Evolutionary conservation across 1,140 invertebrate genomes (phyloP).

Genomic region (Euura lappo): DNA sequence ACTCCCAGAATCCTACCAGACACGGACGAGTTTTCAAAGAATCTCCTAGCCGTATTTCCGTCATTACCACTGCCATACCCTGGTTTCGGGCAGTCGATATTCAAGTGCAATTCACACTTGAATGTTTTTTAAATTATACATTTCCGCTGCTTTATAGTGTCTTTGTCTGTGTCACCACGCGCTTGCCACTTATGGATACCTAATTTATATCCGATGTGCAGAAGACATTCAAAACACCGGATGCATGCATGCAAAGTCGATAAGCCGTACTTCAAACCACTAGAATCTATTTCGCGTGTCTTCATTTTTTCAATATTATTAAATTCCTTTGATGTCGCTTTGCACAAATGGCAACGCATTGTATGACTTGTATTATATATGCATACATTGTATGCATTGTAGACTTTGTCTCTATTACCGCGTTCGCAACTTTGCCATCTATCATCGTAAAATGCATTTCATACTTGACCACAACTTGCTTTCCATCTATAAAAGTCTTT

Average conservation of each 20-base stretch:
- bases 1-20: no score
- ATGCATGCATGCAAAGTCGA: conserved; percentile 10
- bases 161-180: conserved; percentile 16
- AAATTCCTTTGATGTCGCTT: conserved; percentile 21
- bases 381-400: no score
- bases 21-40: no score
- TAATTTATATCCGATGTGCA: conserved; percentile 14
- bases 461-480: conserved; percentile 3
- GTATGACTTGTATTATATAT: no score
- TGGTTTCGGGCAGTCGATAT: no score
- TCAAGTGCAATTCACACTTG: conserved; percentile 17
- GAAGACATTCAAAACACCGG: no score
- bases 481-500: conserved; percentile 20
- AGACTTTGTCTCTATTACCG: conserved; percentile 18
- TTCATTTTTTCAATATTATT: conserved; percentile 24
- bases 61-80: no score
- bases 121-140: conserved; percentile 19
- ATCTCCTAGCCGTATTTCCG: conserved; percentile 41
- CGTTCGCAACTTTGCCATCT: no score
- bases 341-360: conserved; percentile 28
- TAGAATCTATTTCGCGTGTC: conserved; percentile 21
- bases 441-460: conserved; percentile 26
- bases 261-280: conserved; percentile 21
- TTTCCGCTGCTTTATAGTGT: conserved; percentile 18
- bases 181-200: conserved; percentile 14